phyloP scores from a whole-genome alignment of 2,113 vertebrate species.

The Spea multiplicata region DNA sequence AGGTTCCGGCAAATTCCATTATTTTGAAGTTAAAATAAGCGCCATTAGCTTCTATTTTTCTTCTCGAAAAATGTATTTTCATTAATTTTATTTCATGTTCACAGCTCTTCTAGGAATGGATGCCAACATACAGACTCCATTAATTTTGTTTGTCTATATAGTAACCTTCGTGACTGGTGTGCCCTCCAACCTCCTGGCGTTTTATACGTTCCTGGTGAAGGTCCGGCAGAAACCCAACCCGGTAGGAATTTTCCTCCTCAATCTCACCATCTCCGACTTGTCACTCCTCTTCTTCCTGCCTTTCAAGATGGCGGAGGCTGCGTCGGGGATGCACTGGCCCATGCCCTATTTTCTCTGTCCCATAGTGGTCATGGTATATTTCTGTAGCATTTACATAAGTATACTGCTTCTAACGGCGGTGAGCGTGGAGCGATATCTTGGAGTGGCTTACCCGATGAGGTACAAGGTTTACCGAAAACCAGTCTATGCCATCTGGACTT shows the following conservation, averaged over 20 bases:
- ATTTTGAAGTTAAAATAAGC: too few species aligned
- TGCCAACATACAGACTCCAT: not conserved
- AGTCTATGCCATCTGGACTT: conserved; percentile 58
- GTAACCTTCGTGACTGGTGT: conserved; percentile 79
- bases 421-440: conserved; percentile 82
- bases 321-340: conserved; percentile 64
- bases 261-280: conserved; percentile 81
- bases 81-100: not conserved
- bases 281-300: conserved; percentile 82
- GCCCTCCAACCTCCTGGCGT: conserved; percentile 77
- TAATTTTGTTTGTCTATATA: conserved; percentile 73
- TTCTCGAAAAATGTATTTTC: too few species aligned
- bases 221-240: conserved; percentile 67
- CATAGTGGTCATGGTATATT: conserved; percentile 74
- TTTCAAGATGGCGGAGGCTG: conserved; percentile 78
- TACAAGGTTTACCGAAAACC: conserved; percentile 69
- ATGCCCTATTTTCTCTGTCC: conserved; percentile 71
- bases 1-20: too few species aligned
- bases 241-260: conserved; percentile 81
- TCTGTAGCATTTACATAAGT: conserved; percentile 86
- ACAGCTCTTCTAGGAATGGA: not conserved
- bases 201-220: conserved; percentile 71
- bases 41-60: too few species aligned
- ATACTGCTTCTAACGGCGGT: conserved; percentile 77
- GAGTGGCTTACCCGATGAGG: conserved; percentile 79